These are phyloP conservation scores for Triplophysa yarkandensis DNA, from an alignment of 2,797 vertebrate genomes.

Conservation along the genomic window DNA sequence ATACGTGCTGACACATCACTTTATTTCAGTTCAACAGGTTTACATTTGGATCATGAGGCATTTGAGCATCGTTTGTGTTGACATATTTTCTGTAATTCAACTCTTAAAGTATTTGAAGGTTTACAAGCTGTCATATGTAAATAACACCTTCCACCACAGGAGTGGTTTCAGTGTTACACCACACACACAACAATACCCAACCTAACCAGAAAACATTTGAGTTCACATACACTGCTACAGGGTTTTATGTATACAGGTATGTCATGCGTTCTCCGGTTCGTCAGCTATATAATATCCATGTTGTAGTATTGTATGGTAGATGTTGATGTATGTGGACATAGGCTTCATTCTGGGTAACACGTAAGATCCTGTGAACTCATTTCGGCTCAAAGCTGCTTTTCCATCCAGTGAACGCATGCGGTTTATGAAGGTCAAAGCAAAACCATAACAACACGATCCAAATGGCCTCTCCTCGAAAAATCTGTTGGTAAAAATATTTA, in stretches of 20 bases:
- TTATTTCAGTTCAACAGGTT: not conserved
- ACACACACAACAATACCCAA: no score
- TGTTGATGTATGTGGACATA: conserved; percentile 74
- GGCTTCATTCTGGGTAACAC: conserved; percentile 73
- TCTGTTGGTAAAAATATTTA: conserved; percentile 65
- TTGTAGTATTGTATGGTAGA: conserved; percentile 70
- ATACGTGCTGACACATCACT: not conserved
- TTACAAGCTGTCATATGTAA: not conserved
- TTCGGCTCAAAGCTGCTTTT: conserved; percentile 66
- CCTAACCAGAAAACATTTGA: no score
- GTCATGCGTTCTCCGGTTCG: conserved; percentile 11
- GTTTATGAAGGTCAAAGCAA: conserved; percentile 80
- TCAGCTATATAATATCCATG: conserved; percentile 60
- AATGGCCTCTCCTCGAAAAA: conserved; percentile 77
- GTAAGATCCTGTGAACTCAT: conserved; percentile 73
- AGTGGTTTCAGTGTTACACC: not conserved
- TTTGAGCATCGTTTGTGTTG: not conserved
- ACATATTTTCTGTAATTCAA: not conserved
- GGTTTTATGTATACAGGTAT: not conserved
- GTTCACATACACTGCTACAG: no score
- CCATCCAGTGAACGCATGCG: conserved; percentile 68
- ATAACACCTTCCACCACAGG: not conserved
- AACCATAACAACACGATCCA: conserved; percentile 81
- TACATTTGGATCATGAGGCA: not conserved
- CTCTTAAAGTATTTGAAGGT: not conserved